Base-by-base conservation (phyloP, 2,113 vertebrate species). In the Festucalex cinctus region DNA sequence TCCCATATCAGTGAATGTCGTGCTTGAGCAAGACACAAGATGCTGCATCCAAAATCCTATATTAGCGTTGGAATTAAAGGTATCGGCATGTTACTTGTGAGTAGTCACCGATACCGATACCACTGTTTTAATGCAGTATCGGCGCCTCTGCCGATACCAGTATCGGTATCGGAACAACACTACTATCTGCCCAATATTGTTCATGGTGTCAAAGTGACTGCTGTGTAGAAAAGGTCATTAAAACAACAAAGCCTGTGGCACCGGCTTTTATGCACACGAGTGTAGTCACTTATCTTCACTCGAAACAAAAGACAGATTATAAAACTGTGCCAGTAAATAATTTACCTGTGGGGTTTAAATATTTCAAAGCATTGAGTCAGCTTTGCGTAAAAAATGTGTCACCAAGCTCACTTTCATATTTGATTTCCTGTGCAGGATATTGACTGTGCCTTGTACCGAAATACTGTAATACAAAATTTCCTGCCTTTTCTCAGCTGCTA, bases 341-440 rank as follows among this genome's bases (percentile, higher is more conserved):
- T 90, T 90, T 67, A 90, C 78, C 46, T 70, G 49, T 53, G 59
- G 76, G 68, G 68, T 74, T 61, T 90, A 66, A 91, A 90, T 90
- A 81, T 90, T 90, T 88, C 4, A 91, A 69, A 60, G 20, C 3
- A 28, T 58, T 69, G 78, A 76, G 85, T 88, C 81, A 87, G 82
- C 64, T 19, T 56, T 3, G 44, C 10, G 3, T 79, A 46, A 65
- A 61, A 63, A 69, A 69, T 69, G 48, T 73, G 68, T 74, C 46
- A 69, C 65, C 36, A 39, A 24, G 20, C 36, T 28, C 26, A 14
- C 24, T 13, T 28, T 56, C 24, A 16, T 56, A 6, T 56, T 28
- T 56, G 24, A 56, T 56, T 56, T 32, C 53, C 26, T 28, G 53
- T 32, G 26, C 54, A 5, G 54, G 26, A 57, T 57, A 32, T 57